phyloP scores from a whole-genome alignment of 2,797 vertebrate species.

The Neomorphus geoffroyi region DNA sequence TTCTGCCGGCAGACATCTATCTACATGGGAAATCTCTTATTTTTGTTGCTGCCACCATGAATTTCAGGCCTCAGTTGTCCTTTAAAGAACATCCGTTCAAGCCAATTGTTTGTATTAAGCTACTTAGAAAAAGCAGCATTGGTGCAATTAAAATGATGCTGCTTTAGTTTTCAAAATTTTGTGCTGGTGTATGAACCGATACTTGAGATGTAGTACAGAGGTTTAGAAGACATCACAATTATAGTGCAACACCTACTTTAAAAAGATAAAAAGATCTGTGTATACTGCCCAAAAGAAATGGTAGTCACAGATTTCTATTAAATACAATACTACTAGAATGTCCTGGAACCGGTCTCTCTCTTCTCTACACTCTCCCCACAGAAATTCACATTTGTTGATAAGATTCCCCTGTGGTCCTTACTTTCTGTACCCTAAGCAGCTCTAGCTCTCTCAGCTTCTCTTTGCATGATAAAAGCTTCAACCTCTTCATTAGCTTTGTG shows the following conservation, averaged over 20 bases:
- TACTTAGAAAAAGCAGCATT: not conserved
- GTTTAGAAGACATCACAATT: not conserved
- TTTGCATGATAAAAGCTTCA: not conserved
- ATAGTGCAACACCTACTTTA: not conserved
- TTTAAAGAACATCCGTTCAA: not conserved
- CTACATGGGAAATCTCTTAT: not conserved
- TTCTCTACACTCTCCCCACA: not conserved
- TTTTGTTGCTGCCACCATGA: not conserved
- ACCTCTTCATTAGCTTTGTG: not conserved
- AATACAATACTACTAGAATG: not conserved
- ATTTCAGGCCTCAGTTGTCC: not conserved
- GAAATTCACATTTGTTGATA: not conserved
- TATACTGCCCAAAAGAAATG: not conserved
- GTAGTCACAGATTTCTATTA: not conserved
- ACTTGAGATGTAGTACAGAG: not conserved
- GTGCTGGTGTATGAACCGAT: not conserved
- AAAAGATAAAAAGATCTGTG: not conserved
- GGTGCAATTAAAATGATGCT: not conserved
- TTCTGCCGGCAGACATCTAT: constrained; percentile 13
- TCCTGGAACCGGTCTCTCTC: not conserved
- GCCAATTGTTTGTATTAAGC: not conserved
- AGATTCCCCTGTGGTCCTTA: not conserved
- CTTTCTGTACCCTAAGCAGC: not conserved
- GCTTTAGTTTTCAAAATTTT: not conserved
- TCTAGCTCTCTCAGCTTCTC: not conserved